Percentiles rank a stretch among this genome's conserved stretches.
phyloP scores from a whole-genome alignment of 2,113 vertebrate species.

The Hypocryptadius cinnamomeus region DNA sequence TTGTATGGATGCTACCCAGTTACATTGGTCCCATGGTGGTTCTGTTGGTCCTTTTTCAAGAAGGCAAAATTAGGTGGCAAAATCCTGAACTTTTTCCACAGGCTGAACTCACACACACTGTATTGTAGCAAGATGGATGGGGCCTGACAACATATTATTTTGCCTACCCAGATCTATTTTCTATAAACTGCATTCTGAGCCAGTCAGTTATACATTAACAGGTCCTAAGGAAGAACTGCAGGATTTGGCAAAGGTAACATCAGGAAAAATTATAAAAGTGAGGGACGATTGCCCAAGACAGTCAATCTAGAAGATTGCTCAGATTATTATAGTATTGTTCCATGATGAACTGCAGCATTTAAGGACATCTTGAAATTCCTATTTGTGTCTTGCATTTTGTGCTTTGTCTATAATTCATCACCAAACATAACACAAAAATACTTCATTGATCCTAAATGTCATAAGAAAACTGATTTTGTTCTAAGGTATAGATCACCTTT shows the following conservation, averaged over 20 bases:
- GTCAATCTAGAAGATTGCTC: conserved; percentile 38
- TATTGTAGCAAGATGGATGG: background rate
- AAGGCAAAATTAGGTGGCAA: conserved; percentile 31
- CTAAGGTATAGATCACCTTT: background rate
- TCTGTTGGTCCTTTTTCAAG: conserved; percentile 35
- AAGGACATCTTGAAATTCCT: conserved; percentile 48
- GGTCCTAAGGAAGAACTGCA: background rate
- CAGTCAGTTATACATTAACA: background rate
- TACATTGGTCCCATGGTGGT: background rate
- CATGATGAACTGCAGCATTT: conserved; percentile 53
- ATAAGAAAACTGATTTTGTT: conserved; percentile 53
- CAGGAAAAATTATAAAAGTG: conserved; percentile 28
- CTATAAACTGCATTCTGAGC: background rate
- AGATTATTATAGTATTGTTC: conserved; percentile 23
- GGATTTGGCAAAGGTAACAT: conserved; percentile 40
- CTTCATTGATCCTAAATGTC: conserved; percentile 7
- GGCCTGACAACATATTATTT: background rate
- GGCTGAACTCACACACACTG: background rate
- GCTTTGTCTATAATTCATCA: conserved; percentile 23
- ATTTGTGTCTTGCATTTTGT: conserved; percentile 39
- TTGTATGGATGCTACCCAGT: background rate
- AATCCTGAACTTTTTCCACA: background rate
- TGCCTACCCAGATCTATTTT: background rate
- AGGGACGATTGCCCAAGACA: conserved; percentile 11
- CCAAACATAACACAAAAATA: conserved; percentile 49